phyloP scores from a whole-genome alignment of 2,797 vertebrate species.

The Pantherophis vulpinus region DNA sequence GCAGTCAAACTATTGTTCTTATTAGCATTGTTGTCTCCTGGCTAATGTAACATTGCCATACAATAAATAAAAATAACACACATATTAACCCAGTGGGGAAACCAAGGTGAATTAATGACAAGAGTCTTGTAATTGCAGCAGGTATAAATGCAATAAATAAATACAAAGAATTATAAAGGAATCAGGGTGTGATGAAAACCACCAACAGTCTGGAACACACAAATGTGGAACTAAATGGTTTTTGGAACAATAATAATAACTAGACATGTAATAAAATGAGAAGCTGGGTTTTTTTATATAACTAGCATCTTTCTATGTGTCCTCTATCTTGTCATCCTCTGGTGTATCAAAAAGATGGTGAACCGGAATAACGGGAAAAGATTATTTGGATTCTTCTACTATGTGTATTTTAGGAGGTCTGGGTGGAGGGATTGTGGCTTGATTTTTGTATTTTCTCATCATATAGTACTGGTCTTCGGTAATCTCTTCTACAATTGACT shows the following conservation, averaged over 20 bases:
- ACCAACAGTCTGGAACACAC: neutral
- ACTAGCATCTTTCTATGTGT: neutral
- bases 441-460: slow-evolving; percentile 77
- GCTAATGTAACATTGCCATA: neutral
- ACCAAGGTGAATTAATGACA: neutral
- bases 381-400: slow-evolving; percentile 35
- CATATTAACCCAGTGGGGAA: neutral
- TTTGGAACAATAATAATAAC: neutral
- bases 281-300: neutral
- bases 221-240: neutral
- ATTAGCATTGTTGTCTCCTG: neutral
- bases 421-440: slow-evolving; percentile 74
- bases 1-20: neutral
- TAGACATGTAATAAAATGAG: neutral
- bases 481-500: slow-evolving; percentile 75
- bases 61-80: neutral
- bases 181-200: neutral
- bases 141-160: neutral
- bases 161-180: neutral
- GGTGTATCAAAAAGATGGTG: slow-evolving; percentile 10
- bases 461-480: slow-evolving; percentile 80
- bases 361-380: slow-evolving; percentile 28
- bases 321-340: slow-evolving; percentile 73
- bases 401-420: slow-evolving; percentile 81
- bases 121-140: neutral